Conservation (phyloP, 2,888 invertebrate genomes). For the Athetis lepigone region DNA sequence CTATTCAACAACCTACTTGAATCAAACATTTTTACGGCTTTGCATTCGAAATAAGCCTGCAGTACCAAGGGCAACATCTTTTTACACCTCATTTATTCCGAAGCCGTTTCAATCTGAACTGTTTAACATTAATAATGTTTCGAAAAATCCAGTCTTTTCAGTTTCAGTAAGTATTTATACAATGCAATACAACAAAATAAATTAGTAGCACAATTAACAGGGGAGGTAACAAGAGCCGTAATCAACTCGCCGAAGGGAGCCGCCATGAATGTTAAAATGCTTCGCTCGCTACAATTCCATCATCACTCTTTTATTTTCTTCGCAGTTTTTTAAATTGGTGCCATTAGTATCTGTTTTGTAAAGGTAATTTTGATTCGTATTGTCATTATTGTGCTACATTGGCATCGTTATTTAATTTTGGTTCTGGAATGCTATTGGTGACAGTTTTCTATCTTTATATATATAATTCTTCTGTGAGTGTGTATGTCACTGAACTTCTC, state of each 20-base stretch:
- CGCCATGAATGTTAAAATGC: slow-evolving; percentile 61
- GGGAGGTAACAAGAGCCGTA: slow-evolving; percentile 59
- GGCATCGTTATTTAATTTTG: slow-evolving; percentile 1
- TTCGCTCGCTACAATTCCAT: slow-evolving; percentile 49
- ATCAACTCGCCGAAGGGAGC: slow-evolving; percentile 57
- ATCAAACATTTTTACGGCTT: no score
- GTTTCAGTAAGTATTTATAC: slow-evolving; percentile 16
- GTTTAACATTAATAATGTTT: not conserved
- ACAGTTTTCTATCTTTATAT: no score
- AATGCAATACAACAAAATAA: slow-evolving; percentile 46
- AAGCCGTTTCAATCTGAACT: not conserved
- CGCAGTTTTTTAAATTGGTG: slow-evolving; percentile 33
- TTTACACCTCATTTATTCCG: no score
- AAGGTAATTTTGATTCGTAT: slow-evolving; percentile 8
- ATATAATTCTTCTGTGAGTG: no score
- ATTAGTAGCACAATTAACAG: slow-evolving; percentile 51
- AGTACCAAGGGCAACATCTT: no score
- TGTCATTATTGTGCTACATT: slow-evolving; percentile 24
- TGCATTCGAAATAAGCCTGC: no score
- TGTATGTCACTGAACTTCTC: no score
- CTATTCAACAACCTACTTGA: no score
- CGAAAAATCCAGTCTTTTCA: not conserved
- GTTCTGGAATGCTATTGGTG: not conserved
- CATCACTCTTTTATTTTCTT: slow-evolving; percentile 42
- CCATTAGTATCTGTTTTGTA: slow-evolving; percentile 28